Conservation (phyloP, 2,113 vertebrate genomes). For the Rattus rattus region DNA sequence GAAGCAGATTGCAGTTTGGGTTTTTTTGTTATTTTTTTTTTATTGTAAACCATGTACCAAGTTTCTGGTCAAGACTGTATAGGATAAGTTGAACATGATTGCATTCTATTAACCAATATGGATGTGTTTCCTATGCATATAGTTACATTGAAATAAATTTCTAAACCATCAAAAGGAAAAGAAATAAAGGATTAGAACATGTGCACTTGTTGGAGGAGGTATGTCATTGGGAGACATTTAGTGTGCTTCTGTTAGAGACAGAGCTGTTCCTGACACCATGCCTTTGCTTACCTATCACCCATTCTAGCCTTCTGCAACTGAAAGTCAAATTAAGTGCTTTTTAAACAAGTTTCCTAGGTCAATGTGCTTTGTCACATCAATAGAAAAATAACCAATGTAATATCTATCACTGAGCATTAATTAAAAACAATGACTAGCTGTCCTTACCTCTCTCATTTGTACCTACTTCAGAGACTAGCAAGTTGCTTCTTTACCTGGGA, state of each 20-base stretch:
- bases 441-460: no score
- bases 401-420: no score
- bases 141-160: no score
- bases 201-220: neutral
- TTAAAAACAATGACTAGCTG: neutral
- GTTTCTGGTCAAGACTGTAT: no score
- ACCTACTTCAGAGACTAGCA: neutral
- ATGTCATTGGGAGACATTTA: neutral
- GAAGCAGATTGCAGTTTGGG: no score
- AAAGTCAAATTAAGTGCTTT: neutral
- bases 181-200: neutral
- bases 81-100: no score
- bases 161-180: no score
- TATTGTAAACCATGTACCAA: no score
- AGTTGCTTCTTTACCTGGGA: neutral
- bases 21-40: no score
- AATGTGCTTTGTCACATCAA: neutral
- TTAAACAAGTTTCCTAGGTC: neutral
- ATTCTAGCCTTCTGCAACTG: neutral
- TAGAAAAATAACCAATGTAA: neutral
- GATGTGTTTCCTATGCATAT: no score
- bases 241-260: neutral
- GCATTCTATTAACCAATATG: no score
- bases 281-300: neutral
- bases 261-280: neutral